Evolutionary conservation across 1,140 invertebrate species (phyloP).

Genomic region (Orchesella cincta): DNA sequence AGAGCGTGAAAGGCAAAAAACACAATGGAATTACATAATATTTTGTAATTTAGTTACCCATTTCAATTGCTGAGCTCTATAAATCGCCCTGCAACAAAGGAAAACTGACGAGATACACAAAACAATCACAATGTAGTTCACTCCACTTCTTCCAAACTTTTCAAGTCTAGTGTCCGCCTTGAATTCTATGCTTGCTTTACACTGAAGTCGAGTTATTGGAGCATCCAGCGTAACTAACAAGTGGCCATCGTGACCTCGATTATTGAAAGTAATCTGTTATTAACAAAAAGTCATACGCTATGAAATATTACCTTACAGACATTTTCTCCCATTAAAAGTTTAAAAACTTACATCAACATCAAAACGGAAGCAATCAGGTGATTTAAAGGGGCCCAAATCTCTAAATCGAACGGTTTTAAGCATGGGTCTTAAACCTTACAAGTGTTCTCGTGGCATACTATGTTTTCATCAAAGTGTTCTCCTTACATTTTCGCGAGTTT

Average conservation of each 20-base stretch:
- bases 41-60: too few species aligned
- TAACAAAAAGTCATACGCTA: not conserved
- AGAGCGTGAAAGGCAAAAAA: not conserved
- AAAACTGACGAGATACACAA: conserved; percentile 80
- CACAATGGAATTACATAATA: not conserved
- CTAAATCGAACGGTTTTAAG: conserved; percentile 88
- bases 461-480: too few species aligned
- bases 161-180: conserved; percentile 72
- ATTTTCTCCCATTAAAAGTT: not conserved
- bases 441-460: too few species aligned
- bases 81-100: conserved; percentile 85
- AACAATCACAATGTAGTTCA: conserved; percentile 85
- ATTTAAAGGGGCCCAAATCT: conserved; percentile 75
- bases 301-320: not conserved
- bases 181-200: conserved; percentile 76
- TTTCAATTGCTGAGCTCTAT: conserved; percentile 82
- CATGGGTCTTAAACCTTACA: too few species aligned
- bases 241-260: conserved; percentile 92
- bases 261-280: conserved; percentile 75
- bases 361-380: conserved; percentile 86
- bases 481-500: too few species aligned
- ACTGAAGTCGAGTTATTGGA: conserved; percentile 73
- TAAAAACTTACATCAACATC: conserved; percentile 64
- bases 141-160: conserved; percentile 69
- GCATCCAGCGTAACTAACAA: conserved; percentile 80